Conservation (phyloP, 2,888 invertebrate genomes). For the Thecocarcelia acutangulata region DNA sequence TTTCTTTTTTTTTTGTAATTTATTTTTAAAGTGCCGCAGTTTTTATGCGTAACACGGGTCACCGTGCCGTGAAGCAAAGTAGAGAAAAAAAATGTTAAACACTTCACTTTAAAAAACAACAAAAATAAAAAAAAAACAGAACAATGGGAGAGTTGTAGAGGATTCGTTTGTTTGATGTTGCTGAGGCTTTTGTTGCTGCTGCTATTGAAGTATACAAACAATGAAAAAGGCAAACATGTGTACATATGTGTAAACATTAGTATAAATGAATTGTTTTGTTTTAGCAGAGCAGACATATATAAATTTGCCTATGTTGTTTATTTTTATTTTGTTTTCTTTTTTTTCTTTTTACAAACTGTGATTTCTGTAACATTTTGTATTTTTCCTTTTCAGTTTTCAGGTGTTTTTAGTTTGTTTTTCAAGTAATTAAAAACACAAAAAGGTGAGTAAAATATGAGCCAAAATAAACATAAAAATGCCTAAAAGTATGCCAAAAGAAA, state of each 20-base stretch:
- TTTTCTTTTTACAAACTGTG: too few species aligned
- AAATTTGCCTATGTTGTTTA: background rate
- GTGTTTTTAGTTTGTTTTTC: too few species aligned
- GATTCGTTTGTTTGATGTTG: constrained; percentile 45
- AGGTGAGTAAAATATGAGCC: background rate
- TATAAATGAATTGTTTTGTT: background rate
- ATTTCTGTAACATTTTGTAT: too few species aligned
- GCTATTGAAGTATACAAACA: constrained; percentile 43
- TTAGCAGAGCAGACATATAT: background rate
- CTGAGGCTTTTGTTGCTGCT: constrained; percentile 22
- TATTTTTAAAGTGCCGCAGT: background rate
- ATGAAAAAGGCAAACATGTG: constrained; percentile 39
- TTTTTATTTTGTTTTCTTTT: too few species aligned
- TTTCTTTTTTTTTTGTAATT: background rate
- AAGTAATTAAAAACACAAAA: too few species aligned
- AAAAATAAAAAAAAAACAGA: constrained; percentile 15
- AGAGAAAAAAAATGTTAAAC: background rate
- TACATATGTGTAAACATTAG: constrained; percentile 23
- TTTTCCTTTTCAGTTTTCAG: too few species aligned
- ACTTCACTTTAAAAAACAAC: constrained; percentile 5
- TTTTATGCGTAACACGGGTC: background rate
- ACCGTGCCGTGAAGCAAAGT: background rate
- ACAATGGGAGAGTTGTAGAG: constrained; percentile 45
- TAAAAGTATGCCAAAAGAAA: constrained; percentile 45
- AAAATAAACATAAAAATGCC: background rate